Evolutionary conservation across 2,797 vertebrate genomes (phyloP).

Genomic region (Danio jaintianensis): DNA sequence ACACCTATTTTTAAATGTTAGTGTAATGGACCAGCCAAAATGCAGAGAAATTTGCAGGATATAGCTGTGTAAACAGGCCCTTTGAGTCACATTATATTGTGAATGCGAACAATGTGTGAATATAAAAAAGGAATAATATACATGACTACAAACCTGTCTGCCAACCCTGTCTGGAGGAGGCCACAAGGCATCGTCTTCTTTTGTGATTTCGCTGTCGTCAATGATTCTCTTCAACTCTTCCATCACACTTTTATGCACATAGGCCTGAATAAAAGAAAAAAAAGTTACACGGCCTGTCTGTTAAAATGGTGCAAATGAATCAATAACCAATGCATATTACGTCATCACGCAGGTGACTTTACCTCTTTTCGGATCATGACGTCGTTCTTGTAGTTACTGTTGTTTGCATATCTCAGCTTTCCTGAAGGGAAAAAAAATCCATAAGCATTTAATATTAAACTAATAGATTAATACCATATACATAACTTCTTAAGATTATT

Average conservation of each 20-base stretch:
- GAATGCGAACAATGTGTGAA: too few species aligned
- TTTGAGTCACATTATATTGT: too few species aligned
- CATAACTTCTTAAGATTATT: too few species aligned
- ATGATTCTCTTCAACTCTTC: constrained; percentile 98
- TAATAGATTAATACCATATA: too few species aligned
- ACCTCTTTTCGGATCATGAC: constrained; percentile 99
- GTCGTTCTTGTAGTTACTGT: constrained; percentile 99
- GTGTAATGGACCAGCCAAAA: too few species aligned
- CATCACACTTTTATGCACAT: constrained; percentile 99
- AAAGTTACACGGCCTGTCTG: background rate
- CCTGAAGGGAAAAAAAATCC: constrained; percentile 74
- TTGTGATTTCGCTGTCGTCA: constrained; percentile 99
- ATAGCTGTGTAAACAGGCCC: too few species aligned
- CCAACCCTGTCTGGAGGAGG: constrained; percentile 97
- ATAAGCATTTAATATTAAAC: too few species aligned
- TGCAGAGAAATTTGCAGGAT: too few species aligned
- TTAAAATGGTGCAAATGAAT: background rate
- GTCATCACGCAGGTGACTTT: constrained; percentile 33
- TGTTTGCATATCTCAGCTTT: constrained; percentile 96
- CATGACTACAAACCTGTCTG: constrained; percentile 86
- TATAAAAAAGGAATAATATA: background rate
- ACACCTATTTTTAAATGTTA: too few species aligned
- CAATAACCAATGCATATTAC: too few species aligned
- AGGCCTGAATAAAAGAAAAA: constrained; percentile 80
- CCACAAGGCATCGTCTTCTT: constrained; percentile 97